Conservation (phyloP, 2,888 invertebrate species). For the Trissonchulus latispiculum region DNA sequence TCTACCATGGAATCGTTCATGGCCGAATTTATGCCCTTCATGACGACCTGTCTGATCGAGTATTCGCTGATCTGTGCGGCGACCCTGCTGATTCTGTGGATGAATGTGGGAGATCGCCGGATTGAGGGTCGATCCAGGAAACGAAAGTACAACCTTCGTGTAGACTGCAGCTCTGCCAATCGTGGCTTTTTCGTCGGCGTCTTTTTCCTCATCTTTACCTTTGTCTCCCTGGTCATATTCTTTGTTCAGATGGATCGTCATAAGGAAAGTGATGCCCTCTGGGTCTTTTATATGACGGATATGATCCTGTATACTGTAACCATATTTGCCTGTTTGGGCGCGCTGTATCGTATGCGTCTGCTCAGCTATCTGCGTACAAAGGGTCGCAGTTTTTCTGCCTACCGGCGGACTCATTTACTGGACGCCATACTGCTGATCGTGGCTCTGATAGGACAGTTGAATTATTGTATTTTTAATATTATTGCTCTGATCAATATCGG, state of each 20-base stretch:
- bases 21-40: conserved; percentile 79
- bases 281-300: conserved; percentile 15
- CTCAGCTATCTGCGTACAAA: neutral
- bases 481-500: neutral
- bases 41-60: conserved; percentile 88
- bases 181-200: conserved; percentile 79
- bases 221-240: conserved; percentile 86
- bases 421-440: conserved; percentile 21
- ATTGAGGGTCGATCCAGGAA: conserved; percentile 1
- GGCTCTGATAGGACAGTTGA: conserved; percentile 18
- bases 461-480: conserved; percentile 17
- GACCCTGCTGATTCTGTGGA: conserved; percentile 90
- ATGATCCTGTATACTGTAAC: neutral
- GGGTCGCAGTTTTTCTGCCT: neutral
- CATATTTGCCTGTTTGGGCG: neutral
- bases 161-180: conserved; percentile 25
- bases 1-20: conserved; percentile 47
- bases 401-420: neutral
- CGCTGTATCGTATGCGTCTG: neutral
- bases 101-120: conserved; percentile 54
- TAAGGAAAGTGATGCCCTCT: conserved; percentile 50
- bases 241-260: conserved; percentile 79
- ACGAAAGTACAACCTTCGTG: conserved; percentile 19
- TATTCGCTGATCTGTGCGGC: conserved; percentile 92
- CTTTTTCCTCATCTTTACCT: conserved; percentile 71